phyloP scores from a whole-genome alignment of 2,797 vertebrate species.

The Arremon brunneinucha region DNA sequence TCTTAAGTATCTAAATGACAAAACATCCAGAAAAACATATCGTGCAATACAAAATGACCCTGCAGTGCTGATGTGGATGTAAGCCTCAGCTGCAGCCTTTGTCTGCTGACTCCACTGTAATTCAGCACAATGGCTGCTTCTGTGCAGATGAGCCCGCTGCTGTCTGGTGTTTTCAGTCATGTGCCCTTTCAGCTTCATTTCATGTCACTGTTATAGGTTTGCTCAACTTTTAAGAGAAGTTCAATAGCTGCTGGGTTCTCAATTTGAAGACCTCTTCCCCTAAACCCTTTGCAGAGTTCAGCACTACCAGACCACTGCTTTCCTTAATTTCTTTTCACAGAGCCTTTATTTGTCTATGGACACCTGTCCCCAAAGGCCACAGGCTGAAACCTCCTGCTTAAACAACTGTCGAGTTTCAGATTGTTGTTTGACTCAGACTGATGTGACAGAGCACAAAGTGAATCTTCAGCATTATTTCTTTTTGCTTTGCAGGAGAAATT shows the following conservation, averaged over 20 bases:
- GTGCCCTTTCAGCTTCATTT: neutral
- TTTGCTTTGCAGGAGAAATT: slow-evolving; percentile 82
- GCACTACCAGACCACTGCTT: neutral
- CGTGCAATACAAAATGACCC: neutral
- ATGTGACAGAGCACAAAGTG: neutral
- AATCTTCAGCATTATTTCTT: neutral
- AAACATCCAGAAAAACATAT: neutral
- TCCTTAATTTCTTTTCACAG: neutral
- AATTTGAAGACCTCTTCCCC: neutral
- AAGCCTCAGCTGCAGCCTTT: neutral
- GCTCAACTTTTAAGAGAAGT: neutral
- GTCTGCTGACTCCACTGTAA: neutral
- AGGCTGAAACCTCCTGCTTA: neutral
- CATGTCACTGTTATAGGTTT: neutral
- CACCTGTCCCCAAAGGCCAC: neutral
- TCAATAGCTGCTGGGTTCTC: neutral
- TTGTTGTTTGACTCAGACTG: neutral
- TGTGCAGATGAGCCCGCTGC: neutral
- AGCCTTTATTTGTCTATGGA: neutral
- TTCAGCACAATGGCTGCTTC: neutral
- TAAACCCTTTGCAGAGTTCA: neutral
- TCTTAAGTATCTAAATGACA: neutral
- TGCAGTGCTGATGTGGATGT: neutral
- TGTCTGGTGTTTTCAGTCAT: neutral
- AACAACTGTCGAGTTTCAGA: neutral